Evolutionary conservation across 2,888 invertebrate genomes (phyloP), one percentile per base, ranked within the genome.

Genomic region (Odontocolon sp.): DNA sequence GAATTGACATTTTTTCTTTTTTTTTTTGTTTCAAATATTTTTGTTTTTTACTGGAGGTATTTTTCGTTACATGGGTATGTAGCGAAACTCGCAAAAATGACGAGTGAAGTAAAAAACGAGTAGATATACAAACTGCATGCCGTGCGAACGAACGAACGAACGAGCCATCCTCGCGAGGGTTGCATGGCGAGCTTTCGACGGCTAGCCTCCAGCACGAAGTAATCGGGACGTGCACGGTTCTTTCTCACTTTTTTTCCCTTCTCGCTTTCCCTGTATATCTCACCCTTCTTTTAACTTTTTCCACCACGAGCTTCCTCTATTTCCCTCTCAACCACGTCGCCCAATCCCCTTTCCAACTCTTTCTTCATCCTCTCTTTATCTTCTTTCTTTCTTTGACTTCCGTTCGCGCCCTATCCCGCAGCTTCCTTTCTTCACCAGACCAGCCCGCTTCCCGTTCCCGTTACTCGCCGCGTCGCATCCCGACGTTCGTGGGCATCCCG

Each of bases 221-320:
- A 64, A 74, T 63, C 73, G 68, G 47, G 26, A 56, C 31, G 61
- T 38, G 33, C n/a, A 38, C 47, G 28, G 47, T 11, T 47, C 40
- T 67, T 52, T 50, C 64, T 77, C 57, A 40, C 28, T 57, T 47
- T 57, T 31, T 54, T 59, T 26, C 26, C 28, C 42, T 47, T 23
- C 40, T 56, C 33, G 28, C 50, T 47, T 45, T n/a, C 26, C 26
- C 14, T 23, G 8, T 64, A 63, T 52, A 26, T 18, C 9, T 42
- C 61, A 36, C 21, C 36, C 50, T 57, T 40, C 59, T 63, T 69
- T 74, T 71, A 67, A 5, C 23, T 61, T 72, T 73, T 76, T 76
- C 16, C 50, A 54, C 45, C 63, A 9, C 42, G 47, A 70, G 57
- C 33, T 54, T 69, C n/a, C 70, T 50, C 50, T 16, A 59, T 69